A percentile compares a stretch with the other conserved stretches of the same genome.
Conservation (phyloP, 2,113 vertebrate genomes). For the Alethe castanea region DNA sequence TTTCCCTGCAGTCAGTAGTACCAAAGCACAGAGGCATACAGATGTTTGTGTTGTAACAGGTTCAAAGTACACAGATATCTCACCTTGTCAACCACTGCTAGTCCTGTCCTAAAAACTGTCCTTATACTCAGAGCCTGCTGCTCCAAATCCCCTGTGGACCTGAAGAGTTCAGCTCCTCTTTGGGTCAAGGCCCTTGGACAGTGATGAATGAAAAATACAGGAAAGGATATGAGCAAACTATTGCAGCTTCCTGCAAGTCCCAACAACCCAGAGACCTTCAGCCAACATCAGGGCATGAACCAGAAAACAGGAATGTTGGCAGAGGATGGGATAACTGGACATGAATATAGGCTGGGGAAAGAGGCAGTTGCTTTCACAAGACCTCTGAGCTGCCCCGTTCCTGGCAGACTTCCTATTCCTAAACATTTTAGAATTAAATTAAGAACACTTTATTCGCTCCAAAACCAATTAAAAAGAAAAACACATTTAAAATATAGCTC, state of each 20-base stretch:
- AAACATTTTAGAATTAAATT: conserved; percentile 59
- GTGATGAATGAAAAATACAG: neutral
- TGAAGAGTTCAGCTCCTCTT: neutral
- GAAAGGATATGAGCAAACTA: neutral
- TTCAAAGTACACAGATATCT: neutral
- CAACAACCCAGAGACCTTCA: neutral
- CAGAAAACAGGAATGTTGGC: neutral
- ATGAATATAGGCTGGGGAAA: neutral
- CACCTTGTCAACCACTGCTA: neutral
- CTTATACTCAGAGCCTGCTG: neutral
- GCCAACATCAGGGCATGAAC: neutral
- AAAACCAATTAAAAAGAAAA: conserved; percentile 55
- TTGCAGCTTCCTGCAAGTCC: neutral
- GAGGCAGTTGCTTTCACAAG: conserved; percentile 8
- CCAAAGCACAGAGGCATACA: neutral
- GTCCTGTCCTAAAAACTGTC: neutral
- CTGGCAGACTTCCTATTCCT: conserved; percentile 43
- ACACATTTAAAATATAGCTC: conserved; percentile 39
- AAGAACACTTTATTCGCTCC: conserved; percentile 30
- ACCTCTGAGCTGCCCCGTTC: neutral
- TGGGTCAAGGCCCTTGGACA: neutral
- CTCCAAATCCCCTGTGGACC: neutral
- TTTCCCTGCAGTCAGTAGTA: neutral
- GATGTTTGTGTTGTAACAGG: neutral
- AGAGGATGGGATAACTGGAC: neutral